Percentiles rank a stretch among this genome's conserved stretches.
phyloP scores from a whole-genome alignment of 2,888 invertebrate genomes.

The Calliphora vomitoria region DNA sequence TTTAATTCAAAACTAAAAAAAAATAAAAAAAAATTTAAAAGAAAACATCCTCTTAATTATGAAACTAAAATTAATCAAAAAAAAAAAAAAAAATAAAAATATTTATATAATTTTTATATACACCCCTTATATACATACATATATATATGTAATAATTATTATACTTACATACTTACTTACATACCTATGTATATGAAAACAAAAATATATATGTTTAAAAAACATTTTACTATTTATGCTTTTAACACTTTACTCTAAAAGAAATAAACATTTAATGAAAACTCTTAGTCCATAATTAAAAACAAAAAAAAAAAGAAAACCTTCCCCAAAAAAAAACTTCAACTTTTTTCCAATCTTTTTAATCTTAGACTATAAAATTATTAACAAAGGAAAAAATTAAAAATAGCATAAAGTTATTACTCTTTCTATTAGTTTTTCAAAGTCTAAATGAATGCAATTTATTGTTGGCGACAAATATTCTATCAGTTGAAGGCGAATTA shows the following conservation, averaged over 20 bases:
- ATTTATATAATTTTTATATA: constrained; percentile 67
- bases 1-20: constrained; percentile 14
- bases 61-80: constrained; percentile 38
- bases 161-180: constrained; percentile 13
- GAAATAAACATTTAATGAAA: neutral
- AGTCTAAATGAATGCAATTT: neutral
- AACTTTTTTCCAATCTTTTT: constrained; percentile 13
- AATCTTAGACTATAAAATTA: constrained; percentile 35
- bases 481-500: constrained; percentile 10
- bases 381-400: constrained; percentile 18
- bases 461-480: neutral
- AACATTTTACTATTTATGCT: constrained; percentile 66
- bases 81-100: constrained; percentile 39
- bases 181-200: constrained; percentile 4
- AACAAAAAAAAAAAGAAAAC: neutral
- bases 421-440: constrained; percentile 25
- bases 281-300: constrained; percentile 26
- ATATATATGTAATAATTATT: constrained; percentile 35
- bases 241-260: constrained; percentile 60
- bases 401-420: constrained; percentile 1
- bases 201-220: constrained; percentile 39
- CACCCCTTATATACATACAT: constrained; percentile 54
- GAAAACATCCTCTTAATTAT: constrained; percentile 34
- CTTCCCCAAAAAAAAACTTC: neutral
- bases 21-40: neutral